Evolutionary conservation across 2,797 vertebrate species (phyloP).

Genomic region (Balearica regulorum): DNA sequence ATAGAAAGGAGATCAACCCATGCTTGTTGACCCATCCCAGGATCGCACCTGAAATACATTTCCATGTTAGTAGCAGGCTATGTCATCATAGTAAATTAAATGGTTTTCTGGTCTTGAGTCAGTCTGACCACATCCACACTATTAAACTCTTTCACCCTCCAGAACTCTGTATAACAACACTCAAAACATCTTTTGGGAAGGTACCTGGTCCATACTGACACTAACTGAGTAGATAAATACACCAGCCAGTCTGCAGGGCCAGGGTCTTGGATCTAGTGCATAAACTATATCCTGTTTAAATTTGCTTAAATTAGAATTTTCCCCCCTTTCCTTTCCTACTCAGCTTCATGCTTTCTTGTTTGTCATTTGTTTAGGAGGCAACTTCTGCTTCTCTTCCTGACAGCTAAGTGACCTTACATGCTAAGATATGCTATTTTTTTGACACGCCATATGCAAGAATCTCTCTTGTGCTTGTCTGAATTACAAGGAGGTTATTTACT

Average conservation of each 20-base stretch:
- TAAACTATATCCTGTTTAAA: not conserved
- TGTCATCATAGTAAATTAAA: accelerated
- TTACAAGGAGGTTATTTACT: not conserved
- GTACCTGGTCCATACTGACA: accelerated
- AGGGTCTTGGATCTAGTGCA: not conserved
- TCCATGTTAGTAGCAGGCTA: accelerated
- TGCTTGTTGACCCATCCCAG: not conserved
- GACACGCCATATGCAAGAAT: not conserved
- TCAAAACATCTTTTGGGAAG: not conserved
- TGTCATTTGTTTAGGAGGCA: not conserved
- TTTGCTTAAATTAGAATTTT: not conserved
- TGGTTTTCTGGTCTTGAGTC: not conserved
- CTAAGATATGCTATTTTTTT: not conserved
- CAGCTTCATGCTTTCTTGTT: not conserved
- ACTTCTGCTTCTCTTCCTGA: conserved; percentile 5
- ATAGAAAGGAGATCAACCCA: not conserved
- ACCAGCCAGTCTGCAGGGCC: not conserved
- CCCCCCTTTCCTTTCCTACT: not conserved
- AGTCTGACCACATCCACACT: not conserved
- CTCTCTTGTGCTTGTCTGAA: not conserved
- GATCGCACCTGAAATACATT: not conserved
- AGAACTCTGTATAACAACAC: not conserved
- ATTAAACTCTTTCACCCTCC: not conserved
- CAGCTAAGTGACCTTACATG: not conserved
- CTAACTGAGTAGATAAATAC: not conserved